Evolutionary conservation across 2,888 invertebrate species (phyloP).

Genomic region (Shargacucullia verbasci): DNA sequence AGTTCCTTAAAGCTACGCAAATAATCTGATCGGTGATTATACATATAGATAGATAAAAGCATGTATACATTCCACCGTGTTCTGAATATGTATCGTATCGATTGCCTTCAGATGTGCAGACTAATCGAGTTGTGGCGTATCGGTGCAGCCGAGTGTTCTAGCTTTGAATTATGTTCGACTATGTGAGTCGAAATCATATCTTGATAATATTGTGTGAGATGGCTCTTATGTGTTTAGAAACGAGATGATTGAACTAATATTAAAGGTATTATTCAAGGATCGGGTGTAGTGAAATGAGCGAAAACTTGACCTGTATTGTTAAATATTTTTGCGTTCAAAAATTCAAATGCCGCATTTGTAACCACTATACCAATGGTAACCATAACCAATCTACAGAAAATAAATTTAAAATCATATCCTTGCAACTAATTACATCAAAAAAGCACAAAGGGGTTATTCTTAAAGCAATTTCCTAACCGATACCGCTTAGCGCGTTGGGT

Average conservation of each 20-base stretch:
- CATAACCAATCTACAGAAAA: slow-evolving; percentile 11
- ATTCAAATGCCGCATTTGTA: too few species aligned
- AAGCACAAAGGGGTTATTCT: slow-evolving; percentile 56
- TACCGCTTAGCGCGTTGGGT: slow-evolving; percentile 54
- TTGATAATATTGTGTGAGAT: slow-evolving; percentile 19
- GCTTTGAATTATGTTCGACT: slow-evolving; percentile 47
- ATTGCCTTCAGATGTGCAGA: slow-evolving; percentile 53
- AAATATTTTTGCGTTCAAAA: too few species aligned
- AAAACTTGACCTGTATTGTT: too few species aligned
- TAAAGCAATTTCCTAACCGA: slow-evolving; percentile 60
- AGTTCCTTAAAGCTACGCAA: too few species aligned
- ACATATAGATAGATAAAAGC: not conserved
- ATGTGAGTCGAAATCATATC: slow-evolving; percentile 37
- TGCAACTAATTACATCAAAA: slow-evolving; percentile 30
- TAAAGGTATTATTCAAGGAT: too few species aligned
- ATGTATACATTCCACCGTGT: slow-evolving; percentile 12
- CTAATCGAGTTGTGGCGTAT: slow-evolving; percentile 61
- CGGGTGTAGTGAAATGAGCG: too few species aligned
- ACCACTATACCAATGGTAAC: too few species aligned
- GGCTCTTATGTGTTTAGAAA: not conserved
- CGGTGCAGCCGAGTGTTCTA: slow-evolving; percentile 48
- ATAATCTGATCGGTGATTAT: not conserved
- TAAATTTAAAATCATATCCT: slow-evolving; percentile 23
- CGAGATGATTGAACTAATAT: not conserved
- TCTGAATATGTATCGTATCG: slow-evolving; percentile 46